Base-by-base conservation (phyloP, 1,140 invertebrate genomes). In the Leptinotarsa undecemlineata region DNA sequence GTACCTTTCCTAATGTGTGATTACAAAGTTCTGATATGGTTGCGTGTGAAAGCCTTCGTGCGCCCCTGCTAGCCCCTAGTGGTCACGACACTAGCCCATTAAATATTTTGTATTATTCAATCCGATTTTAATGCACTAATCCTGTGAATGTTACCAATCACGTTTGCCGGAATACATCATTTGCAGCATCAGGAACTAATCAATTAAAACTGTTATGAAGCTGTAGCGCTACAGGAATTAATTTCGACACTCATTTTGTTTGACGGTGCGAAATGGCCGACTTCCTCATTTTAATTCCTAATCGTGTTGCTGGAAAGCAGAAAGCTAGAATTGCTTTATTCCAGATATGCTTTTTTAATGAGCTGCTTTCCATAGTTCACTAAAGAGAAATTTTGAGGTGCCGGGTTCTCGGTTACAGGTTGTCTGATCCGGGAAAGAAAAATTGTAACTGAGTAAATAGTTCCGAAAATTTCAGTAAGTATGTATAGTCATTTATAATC, bases 211-310 rank as follows among this genome's bases (percentile, higher is more conserved):
- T 23, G 63, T 19, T 64, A 42, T 23, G 63, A 64, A n/a, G 26
- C 33, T 42, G 8, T 11, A 42, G 33, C 33, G 63, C 63, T 14
- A 33, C 63, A 64, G 63, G 20, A 64, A 64, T 64, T 64, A 64
- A 64, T 64, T 64, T 64, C 26, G 20, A 20, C 63, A 19, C 6
- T 64, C 63, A 20, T 64, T 61, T 64, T 64, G 63, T 64, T 64
- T 33, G 14, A 33, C 3, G 20, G 3, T 33, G 63, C 6, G 20
- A 64, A 64, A 64, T 64, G 11, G 63, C 63, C 15, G 63, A 64
- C 63, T 64, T 64, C 63, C 63, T 64, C 63, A 64, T 64, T 64
- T 64, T 33, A 64, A 64, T 64, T 64, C 23, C 63, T 64, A 64
- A 64, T 64, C 63, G 63, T 21, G 63, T 64, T 33, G n/a, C 63